phyloP scores from a whole-genome alignment of 2,797 vertebrate species.

The Mormyrus proboscirostris region DNA sequence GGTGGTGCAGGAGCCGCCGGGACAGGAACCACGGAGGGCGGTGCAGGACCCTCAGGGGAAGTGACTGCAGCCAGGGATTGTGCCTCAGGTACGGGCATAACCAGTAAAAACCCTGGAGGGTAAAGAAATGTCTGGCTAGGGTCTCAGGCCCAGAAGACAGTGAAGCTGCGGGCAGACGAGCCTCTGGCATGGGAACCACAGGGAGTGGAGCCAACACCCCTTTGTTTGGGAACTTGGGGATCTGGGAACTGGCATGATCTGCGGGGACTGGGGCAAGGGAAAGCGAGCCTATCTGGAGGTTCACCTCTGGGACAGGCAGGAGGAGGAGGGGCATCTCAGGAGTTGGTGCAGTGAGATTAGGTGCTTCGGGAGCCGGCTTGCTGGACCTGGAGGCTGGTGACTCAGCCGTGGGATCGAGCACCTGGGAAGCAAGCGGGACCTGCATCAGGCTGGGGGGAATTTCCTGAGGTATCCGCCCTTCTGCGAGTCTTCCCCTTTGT shows the following conservation, averaged over 20 bases:
- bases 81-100: too few species aligned
- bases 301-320: not conserved
- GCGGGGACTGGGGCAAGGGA: not conserved
- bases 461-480: not conserved
- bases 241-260: not conserved
- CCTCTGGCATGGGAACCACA: too few species aligned
- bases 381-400: too few species aligned
- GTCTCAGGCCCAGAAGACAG: too few species aligned
- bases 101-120: too few species aligned
- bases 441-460: not conserved
- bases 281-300: not conserved
- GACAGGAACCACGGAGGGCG: too few species aligned
- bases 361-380: too few species aligned
- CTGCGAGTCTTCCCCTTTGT: not conserved
- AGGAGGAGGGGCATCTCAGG: not conserved
- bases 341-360: not conserved
- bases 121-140: too few species aligned
- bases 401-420: not conserved
- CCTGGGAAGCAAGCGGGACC: not conserved
- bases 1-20: not conserved
- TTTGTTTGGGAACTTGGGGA: not conserved
- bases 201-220: too few species aligned
- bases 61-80: too few species aligned
- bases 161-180: too few species aligned
- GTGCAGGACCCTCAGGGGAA: too few species aligned